These are phyloP conservation scores for Xerus rutilus DNA, from an alignment of 2,797 vertebrate genomes.

Conservation along the genomic window DNA sequence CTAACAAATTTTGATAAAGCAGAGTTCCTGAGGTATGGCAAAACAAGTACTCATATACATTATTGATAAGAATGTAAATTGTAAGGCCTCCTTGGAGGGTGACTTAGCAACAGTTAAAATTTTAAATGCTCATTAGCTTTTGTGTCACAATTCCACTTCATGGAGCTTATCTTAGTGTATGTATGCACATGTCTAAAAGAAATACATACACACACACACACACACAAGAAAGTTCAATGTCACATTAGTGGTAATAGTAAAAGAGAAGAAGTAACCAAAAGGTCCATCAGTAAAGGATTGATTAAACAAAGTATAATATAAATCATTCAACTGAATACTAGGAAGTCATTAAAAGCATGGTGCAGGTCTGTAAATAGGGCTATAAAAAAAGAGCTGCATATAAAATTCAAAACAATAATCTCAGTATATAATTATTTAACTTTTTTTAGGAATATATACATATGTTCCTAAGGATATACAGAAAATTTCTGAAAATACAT, in stretches of 20 bases:
- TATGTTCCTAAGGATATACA: conserved; percentile 5
- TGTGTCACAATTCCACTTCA: background rate
- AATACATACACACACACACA: background rate
- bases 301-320: background rate
- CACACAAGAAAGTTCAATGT: background rate
- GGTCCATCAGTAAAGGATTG: background rate
- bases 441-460: background rate
- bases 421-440: background rate
- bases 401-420: conserved; percentile 26
- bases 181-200: background rate
- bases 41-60: background rate
- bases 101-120: background rate
- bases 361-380: background rate
- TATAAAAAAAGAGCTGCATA: background rate
- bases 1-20: background rate
- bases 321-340: background rate
- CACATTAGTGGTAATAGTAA: background rate
- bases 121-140: conserved; percentile 3
- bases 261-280: conserved; percentile 44
- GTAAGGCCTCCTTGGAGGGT: background rate
- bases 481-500: conserved; percentile 29
- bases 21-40: background rate
- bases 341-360: background rate
- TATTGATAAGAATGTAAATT: background rate
- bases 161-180: background rate